A percentile compares a stretch with the other conserved stretches of the same genome.
phyloP scores from a whole-genome alignment of 2,797 vertebrate genomes.

The Propithecus deckenii region DNA sequence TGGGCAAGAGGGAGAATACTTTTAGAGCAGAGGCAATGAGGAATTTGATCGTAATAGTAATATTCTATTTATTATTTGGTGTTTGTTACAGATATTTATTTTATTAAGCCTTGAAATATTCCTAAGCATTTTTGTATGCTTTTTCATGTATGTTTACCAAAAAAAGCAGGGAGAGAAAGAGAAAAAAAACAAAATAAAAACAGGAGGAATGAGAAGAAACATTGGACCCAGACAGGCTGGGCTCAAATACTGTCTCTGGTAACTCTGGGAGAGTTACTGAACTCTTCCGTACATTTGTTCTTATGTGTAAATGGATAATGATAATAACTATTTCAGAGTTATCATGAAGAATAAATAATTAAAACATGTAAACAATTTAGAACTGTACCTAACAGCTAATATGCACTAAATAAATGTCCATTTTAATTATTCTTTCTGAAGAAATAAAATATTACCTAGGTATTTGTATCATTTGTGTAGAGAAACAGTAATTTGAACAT shows the following conservation, averaged over 20 bases:
- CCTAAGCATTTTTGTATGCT: background rate
- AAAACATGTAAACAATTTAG: background rate
- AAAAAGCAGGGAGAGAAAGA: background rate
- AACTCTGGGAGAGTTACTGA: background rate
- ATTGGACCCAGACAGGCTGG: rapidly evolving
- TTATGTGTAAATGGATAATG: background rate
- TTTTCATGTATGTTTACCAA: background rate
- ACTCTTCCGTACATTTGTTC: background rate
- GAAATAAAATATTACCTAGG: background rate
- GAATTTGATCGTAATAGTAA: background rate
- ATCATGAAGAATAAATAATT: background rate
- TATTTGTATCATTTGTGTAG: background rate
- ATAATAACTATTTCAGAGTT: background rate
- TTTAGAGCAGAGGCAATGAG: background rate
- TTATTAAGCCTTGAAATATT: background rate
- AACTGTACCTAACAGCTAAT: background rate
- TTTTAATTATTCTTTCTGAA: background rate
- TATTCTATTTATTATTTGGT: background rate
- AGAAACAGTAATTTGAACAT: background rate
- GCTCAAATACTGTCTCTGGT: background rate
- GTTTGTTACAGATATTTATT: background rate
- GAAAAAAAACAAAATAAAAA: background rate
- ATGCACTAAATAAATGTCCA: background rate
- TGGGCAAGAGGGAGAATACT: background rate
- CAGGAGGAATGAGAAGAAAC: background rate